Evolutionary conservation across 2,113 vertebrate species (phyloP), one percentile per base, ranked within the genome.

Genomic region (Entomyzon cyanotis): DNA sequence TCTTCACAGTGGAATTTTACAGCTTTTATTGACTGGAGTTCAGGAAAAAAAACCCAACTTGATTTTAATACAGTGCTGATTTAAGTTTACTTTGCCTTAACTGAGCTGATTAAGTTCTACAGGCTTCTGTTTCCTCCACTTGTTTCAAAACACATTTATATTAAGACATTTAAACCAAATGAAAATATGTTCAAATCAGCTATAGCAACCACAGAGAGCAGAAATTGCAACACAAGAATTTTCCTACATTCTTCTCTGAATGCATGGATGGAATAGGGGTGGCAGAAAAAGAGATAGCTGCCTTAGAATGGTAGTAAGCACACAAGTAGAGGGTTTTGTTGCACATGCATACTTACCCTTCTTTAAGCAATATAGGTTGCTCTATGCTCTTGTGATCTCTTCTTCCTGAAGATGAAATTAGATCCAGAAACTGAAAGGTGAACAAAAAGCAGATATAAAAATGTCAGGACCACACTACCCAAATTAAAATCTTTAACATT

Each of bases 401-500:
- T 94, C 99, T 99, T 77, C 99, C 99, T 6, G 99, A 99, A 24
- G 99, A 99, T 16, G 99, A 99, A 97, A 99, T 99, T 97, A 99
- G 96, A 95, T 99, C 99, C 90, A 99, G 97, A 95, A 99, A 99
- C 99, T 99, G 95, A 77, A 71, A 77, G 50, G 37, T 33, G 90
- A 88, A 95, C 19, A 94, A 79, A 93, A 86, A 69, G 27, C 41
- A 44, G 8, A 64, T 67, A 50, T 46, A 59, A 95, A 84, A 80
- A 92, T 62, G 28, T n/a, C 31, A 84, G 63, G n/a, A 92, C 28
- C 2, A 6, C 17, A 44, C 28, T 49, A 67, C 12, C 7, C 55
- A 56, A 83, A 88, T 19, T 16, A 50, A 90, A 85, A 74, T 28
- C 18, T 65, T 88, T 67, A 91, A 39, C 28, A 44, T 55, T 33